Base-by-base conservation (phyloP, 2,113 vertebrate species). In the Heterochromis multidens region DNA sequence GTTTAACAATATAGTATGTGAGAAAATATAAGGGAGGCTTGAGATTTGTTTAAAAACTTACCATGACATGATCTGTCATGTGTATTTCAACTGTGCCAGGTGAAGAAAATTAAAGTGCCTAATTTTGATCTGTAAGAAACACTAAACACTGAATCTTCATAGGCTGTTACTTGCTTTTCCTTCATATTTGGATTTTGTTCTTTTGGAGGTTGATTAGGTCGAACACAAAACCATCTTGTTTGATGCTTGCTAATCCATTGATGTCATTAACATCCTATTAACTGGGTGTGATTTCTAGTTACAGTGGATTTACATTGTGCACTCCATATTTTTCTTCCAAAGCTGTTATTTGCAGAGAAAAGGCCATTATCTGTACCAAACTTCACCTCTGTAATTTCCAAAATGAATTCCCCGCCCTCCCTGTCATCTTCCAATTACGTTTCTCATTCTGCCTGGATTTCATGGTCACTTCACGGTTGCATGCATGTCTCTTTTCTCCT, bases 361-460 rank as follows among this genome's bases (percentile, higher is more conserved):
- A 82, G 76, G 76, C 70, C 79, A 80, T 89, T 91, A 85, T 86
- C 57, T 81, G 70, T 27, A 86, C 80, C 85, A 92, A 91, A 89
- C 87, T 87, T 93, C 91, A 90, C 87, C 91, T 87, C 88, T 88
- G 88, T 91, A 86, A 89, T 94, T 95, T 92, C 19, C 31, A 90
- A 91, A 93, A 93, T 92, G 83, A 93, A 91, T 92, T 92, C 82
- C 74, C 85, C 90, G 81, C 83, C 83, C 82, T 89, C 80, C 59
- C 87, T 85, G 74, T 90, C 87, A 37, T 91, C 87, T 82, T 92
- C 89, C 90, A 93, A 92, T 95, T 94, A 93, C 84, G 87, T 84
- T 94, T 95, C 91, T 94, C 91, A 93, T 93, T 94, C 81, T 87
- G 87, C 74, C 80, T 76, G 79, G 91, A 93, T 95, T 95, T 95